These are phyloP conservation scores for Drosophila nannoptera DNA, from an alignment of 1,140 invertebrate species.

Conservation along the genomic window DNA sequence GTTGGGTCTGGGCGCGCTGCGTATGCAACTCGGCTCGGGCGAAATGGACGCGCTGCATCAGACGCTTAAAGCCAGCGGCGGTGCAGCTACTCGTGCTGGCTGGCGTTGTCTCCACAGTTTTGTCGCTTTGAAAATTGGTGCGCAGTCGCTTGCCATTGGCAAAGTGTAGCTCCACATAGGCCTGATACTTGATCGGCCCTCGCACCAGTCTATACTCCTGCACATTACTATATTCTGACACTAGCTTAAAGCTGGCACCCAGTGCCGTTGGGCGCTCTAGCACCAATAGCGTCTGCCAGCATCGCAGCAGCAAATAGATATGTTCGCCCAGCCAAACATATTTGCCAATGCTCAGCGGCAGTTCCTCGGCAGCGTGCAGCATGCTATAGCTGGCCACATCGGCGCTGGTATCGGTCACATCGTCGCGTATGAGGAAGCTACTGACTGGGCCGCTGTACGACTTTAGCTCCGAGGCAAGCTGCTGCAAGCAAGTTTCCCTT, in stretches of 20 bases:
- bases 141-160: conserved; percentile 41
- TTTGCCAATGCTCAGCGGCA: conserved; percentile 51
- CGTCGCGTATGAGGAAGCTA: conserved; percentile 44
- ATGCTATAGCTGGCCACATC: conserved; percentile 38
- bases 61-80: conserved; percentile 26
- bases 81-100: neutral
- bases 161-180: conserved; percentile 52
- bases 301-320: conserved; percentile 50
- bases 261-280: conserved; percentile 39
- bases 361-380: conserved; percentile 39
- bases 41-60: conserved; percentile 44
- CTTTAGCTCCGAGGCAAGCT: conserved; percentile 13
- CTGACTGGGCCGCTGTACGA: conserved; percentile 47
- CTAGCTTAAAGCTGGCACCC: conserved; percentile 41
- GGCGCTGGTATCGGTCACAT: conserved; percentile 3
- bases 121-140: conserved; percentile 46
- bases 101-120: neutral
- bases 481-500: conserved; percentile 4
- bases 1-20: conserved; percentile 48
- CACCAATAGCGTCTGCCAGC: conserved; percentile 50
- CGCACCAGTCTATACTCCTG: conserved; percentile 28
- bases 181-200: conserved; percentile 50
- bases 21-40: conserved; percentile 40
- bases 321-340: conserved; percentile 46
- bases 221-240: conserved; percentile 36